Evolutionary conservation across 2,113 vertebrate genomes (phyloP), one percentile per base, ranked within the genome.

Genomic region (Charina bottae): DNA sequence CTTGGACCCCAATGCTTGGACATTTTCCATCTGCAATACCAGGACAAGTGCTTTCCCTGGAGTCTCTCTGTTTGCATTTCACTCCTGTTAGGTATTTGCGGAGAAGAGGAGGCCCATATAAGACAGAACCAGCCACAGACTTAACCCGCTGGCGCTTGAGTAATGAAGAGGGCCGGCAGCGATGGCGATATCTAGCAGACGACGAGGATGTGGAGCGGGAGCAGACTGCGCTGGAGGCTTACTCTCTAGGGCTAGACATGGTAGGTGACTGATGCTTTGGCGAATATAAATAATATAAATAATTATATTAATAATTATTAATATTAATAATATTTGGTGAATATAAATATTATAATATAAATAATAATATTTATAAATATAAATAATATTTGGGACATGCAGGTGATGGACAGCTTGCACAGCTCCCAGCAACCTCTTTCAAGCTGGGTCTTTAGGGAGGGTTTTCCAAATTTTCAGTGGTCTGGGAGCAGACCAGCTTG

Each of bases 101-200:
- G 83, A 97, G 98, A 93, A 96, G 98, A 91, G 98, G 98, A 6
- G 98, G 98, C 0, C 98, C 98, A 1, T 97, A 98, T 91, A 98
- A 94, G 93, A 98, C 98, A 0, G 96, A 97, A 2, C 96, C 98
- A 0, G 97, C 95, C 83, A 98, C 98, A 17, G 97, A 98, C 88
- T 96, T 98, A 93, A 97, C 95, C 46, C 89, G 96, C 89, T 98
- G 98, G 98, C 98, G 98, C 59, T 97, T 98, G 86, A 92, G 87
- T 0, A 98, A 97, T 19, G 96, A 96, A 23, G 97, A 98, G 87
- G 98, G 98, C 55, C 96, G 98, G 90, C 98, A 98, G 95, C 97
- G 94, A 1, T 98, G 98, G 98, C 62, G 2, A 49, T 98, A 97
- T 90, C 96, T 97, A 0, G 95, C 97, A 7, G 90, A 89, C 53